These are phyloP conservation scores for Trissolcus brochymenae DNA, from an alignment of 2,888 invertebrate genomes.

Conservation along the genomic window DNA sequence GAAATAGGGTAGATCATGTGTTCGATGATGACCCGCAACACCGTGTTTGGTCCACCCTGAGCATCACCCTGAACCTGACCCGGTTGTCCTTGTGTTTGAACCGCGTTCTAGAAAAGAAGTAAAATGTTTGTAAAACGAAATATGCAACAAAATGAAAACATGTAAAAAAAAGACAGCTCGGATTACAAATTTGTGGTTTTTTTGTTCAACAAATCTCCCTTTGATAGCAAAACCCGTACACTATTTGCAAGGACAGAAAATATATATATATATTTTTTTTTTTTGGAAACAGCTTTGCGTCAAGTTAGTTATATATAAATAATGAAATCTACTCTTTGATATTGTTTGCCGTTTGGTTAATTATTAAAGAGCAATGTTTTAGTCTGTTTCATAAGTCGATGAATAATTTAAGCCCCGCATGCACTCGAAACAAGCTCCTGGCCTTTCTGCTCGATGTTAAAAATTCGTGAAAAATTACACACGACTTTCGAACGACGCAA, in stretches of 20 bases:
- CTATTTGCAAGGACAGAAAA: constrained; percentile 13
- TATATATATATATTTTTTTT: no score
- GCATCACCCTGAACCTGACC: constrained; percentile 78
- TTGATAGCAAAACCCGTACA: constrained; percentile 3
- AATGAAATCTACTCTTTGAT: constrained; percentile 24
- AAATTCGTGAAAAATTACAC: no score
- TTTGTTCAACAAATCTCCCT: neutral
- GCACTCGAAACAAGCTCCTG: neutral
- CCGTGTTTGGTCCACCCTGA: constrained; percentile 95
- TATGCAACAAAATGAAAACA: neutral
- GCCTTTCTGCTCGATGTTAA: no score
- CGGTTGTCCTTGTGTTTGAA: constrained; percentile 85
- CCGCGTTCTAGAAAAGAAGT: constrained; percentile 78
- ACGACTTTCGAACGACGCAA: no score
- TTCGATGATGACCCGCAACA: constrained; percentile 98
- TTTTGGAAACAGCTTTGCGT: constrained; percentile 31
- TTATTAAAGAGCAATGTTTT: constrained; percentile 30
- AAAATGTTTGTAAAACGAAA: neutral
- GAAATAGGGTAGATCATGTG: constrained; percentile 99
- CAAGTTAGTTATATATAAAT: constrained; percentile 18
- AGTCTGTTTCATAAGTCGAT: constrained; percentile 26
- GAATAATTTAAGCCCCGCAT: neutral
- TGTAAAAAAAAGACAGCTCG: neutral
- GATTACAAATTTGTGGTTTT: constrained; percentile 15
- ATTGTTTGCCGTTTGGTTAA: constrained; percentile 26